phyloP scores from a whole-genome alignment of 2,113 vertebrate genomes.

The Neogale vison region DNA sequence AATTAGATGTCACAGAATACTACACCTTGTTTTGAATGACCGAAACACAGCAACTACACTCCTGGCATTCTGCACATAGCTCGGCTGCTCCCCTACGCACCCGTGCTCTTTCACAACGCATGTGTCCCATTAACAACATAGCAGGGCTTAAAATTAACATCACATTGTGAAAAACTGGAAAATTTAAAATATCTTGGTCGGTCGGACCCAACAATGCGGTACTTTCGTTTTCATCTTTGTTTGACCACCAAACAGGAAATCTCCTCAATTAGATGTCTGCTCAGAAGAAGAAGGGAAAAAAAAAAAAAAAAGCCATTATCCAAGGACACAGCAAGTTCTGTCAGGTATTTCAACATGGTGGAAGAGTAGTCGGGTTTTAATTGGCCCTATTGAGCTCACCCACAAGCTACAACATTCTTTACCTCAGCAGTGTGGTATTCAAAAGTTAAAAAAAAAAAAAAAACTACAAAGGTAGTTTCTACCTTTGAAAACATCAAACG shows the following conservation, averaged over 20 bases:
- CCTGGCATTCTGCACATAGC: slow-evolving; percentile 57
- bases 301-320: slow-evolving; percentile 45
- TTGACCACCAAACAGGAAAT: slow-evolving; percentile 64
- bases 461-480: slow-evolving; percentile 62
- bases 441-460: not conserved
- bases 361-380: slow-evolving; percentile 69
- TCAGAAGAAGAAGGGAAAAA: not conserved
- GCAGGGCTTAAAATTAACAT: slow-evolving; percentile 26
- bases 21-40: slow-evolving; percentile 65
- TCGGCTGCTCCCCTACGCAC: slow-evolving; percentile 5
- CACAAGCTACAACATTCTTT: slow-evolving; percentile 70
- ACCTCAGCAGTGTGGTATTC: slow-evolving; percentile 73
- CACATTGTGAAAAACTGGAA: not conserved
- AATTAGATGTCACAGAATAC: slow-evolving; percentile 52
- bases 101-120: slow-evolving; percentile 24
- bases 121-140: not conserved
- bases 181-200: slow-evolving; percentile 35
- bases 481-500: slow-evolving; percentile 74
- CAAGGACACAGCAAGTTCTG: slow-evolving; percentile 62
- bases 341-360: slow-evolving; percentile 72
- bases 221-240: slow-evolving; percentile 59
- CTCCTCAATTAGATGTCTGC: slow-evolving; percentile 57
- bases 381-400: slow-evolving; percentile 66
- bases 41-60: slow-evolving; percentile 40
- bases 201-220: slow-evolving; percentile 11